phyloP scores from a whole-genome alignment of 2,888 invertebrate genomes.

The Flabesymbios commensalis region DNA sequence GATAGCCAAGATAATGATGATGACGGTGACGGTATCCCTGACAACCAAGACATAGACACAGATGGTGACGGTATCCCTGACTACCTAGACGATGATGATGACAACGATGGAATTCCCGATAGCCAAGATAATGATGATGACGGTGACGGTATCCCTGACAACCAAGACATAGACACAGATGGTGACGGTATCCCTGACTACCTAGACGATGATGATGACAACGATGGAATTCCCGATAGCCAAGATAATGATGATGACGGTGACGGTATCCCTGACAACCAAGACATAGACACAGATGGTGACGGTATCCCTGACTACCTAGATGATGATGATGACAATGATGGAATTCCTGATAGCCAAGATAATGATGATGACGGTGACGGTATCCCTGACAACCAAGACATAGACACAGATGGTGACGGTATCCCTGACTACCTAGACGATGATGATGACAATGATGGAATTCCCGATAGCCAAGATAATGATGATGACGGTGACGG shows the following conservation, averaged over 20 bases:
- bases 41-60: conserved; percentile 16
- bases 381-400: conserved; percentile 23
- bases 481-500: conserved; percentile 50
- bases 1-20: conserved; percentile 42
- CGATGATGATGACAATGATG: not conserved
- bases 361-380: conserved; percentile 8
- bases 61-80: conserved; percentile 23
- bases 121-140: conserved; percentile 21
- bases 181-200: not conserved
- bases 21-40: conserved; percentile 32
- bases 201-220: conserved; percentile 1
- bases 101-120: conserved; percentile 17
- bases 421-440: conserved; percentile 26
- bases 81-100: conserved; percentile 3
- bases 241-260: conserved; percentile 29
- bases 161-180: conserved; percentile 17
- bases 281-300: not conserved
- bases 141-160: conserved; percentile 27
- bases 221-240: conserved; percentile 8
- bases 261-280: conserved; percentile 1
- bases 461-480: conserved; percentile 24
- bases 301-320: not conserved
- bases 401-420: conserved; percentile 34
- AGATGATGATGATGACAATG: not conserved
- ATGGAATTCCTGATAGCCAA: conserved; percentile 9